These are phyloP conservation scores for Haemorhous mexicanus DNA, from an alignment of 2,113 vertebrate genomes.

Conservation along the genomic window DNA sequence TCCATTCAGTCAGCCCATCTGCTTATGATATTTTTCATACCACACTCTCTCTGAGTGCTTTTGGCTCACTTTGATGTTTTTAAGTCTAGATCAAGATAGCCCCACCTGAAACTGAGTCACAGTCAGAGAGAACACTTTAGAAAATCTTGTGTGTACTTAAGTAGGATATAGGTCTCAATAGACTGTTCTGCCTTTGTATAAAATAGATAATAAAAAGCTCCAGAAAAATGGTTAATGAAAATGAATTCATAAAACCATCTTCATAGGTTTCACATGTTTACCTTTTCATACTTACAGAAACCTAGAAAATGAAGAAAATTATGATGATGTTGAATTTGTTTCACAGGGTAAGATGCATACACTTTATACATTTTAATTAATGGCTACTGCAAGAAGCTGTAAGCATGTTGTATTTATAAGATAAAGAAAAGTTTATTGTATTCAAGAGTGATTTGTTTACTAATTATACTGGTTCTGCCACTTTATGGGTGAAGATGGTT, in stretches of 20 bases:
- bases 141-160: background rate
- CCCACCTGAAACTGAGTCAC: background rate
- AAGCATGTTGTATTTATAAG: background rate
- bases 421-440: background rate
- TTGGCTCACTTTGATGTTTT: background rate
- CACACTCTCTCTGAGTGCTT: background rate
- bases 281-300: slow-evolving; percentile 60
- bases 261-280: background rate
- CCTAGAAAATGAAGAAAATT: slow-evolving; percentile 76
- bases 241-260: background rate
- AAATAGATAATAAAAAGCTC: background rate
- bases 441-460: background rate
- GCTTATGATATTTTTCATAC: background rate
- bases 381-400: background rate
- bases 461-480: background rate
- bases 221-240: background rate
- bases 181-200: background rate
- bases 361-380: background rate
- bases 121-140: background rate
- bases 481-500: background rate
- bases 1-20: background rate
- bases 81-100: background rate
- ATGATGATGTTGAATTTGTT: slow-evolving; percentile 77
- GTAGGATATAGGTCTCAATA: background rate
- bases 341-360: slow-evolving; percentile 59